Conservation (phyloP, 2,113 vertebrate genomes). For the Lichenostomus cassidix region DNA sequence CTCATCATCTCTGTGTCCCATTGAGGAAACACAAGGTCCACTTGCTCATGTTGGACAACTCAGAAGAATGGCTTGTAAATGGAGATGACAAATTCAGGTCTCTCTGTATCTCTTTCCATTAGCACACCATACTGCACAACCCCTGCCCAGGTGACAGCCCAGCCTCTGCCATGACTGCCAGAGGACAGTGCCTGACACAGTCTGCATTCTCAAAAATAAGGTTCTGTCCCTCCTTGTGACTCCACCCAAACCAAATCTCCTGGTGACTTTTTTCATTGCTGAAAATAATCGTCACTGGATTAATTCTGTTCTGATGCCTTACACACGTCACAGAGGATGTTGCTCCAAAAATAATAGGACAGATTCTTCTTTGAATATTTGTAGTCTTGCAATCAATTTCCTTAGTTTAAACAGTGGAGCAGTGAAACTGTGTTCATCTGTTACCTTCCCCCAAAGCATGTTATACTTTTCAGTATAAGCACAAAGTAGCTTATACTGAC, state of each 20-base stretch:
- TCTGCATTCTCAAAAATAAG: neutral
- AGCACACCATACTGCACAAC: neutral
- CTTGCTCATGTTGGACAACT: neutral
- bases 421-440: neutral
- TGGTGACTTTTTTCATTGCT: neutral
- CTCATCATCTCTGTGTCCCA: neutral
- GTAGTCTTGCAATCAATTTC: neutral
- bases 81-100: neutral
- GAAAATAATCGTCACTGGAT: neutral
- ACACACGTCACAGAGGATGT: neutral
- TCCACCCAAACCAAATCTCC: neutral
- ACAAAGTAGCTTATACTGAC: neutral
- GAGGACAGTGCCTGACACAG: neutral
- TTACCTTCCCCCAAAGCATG: neutral
- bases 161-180: neutral
- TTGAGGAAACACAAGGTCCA: neutral
- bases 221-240: neutral
- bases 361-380: neutral
- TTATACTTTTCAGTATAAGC: too few species aligned
- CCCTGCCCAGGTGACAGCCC: neutral
- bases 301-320: conserved; percentile 27
- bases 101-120: neutral
- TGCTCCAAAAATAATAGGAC: neutral
- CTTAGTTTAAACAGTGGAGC: neutral
- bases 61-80: neutral